Percentiles rank a stretch among this genome's conserved stretches.
These are phyloP conservation scores for Euwallacea similis DNA, from an alignment of 1,140 invertebrate genomes.

Conservation along the genomic window DNA sequence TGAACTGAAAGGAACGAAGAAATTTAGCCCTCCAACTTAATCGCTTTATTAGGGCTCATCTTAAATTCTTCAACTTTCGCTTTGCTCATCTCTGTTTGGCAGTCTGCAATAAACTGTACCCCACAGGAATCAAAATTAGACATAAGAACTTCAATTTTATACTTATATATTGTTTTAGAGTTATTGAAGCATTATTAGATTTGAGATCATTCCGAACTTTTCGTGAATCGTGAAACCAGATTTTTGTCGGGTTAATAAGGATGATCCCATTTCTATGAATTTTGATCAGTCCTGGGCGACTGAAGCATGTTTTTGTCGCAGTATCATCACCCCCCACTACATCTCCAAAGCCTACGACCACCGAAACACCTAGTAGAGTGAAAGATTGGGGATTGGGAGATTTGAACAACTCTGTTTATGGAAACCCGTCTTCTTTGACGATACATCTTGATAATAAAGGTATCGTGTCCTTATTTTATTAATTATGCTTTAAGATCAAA, in stretches of 20 bases:
- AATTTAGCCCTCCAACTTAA: conserved; percentile 20
- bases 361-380: conserved; percentile 57
- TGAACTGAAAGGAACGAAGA: conserved; percentile 19
- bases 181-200: conserved; percentile 35
- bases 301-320: conserved; percentile 57
- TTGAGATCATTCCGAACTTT: conserved; percentile 14
- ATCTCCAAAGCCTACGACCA: conserved; percentile 60
- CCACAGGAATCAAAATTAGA: not conserved
- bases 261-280: conserved; percentile 19
- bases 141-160: too few relatives aligned
- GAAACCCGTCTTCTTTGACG: conserved; percentile 62
- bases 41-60: conserved; percentile 18
- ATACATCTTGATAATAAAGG: conserved; percentile 60
- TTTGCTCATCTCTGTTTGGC: conserved; percentile 27
- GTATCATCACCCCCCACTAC: conserved; percentile 61
- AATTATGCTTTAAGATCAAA: too few relatives aligned
- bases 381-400: conserved; percentile 55
- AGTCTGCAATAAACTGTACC: conserved; percentile 33
- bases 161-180: conserved; percentile 16
- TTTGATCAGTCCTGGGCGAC: conserved; percentile 40
- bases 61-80: conserved; percentile 10
- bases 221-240: not conserved
- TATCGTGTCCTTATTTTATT: conserved; percentile 27
- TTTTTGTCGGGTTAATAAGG: not conserved
- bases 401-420: conserved; percentile 63